Conservation (phyloP, 2,888 invertebrate species). For the Polydrusus cervinus region DNA sequence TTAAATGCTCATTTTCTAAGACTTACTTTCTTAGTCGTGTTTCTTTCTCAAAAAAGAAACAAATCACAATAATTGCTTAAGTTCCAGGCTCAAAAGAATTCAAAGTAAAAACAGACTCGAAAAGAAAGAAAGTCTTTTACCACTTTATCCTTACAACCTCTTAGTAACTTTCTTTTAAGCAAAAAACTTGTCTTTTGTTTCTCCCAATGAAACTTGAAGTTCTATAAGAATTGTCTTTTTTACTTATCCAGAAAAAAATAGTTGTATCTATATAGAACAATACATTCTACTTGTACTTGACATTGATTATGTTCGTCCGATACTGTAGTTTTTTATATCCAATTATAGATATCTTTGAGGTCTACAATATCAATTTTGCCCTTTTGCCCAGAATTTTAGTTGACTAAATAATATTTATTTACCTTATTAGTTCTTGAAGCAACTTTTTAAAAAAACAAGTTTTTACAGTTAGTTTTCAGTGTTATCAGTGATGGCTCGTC, state of each 20-base stretch:
- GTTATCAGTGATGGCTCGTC: no score
- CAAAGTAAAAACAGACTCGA: conserved; percentile 9
- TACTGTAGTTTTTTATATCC: no score
- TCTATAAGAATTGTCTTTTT: background rate
- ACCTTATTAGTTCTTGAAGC: no score
- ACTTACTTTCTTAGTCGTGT: background rate
- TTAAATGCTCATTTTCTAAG: conserved; percentile 11
- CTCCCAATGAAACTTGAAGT: conserved; percentile 4
- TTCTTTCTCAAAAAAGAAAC: background rate
- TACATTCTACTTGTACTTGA: background rate
- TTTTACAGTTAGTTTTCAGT: no score
- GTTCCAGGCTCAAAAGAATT: conserved; percentile 13
- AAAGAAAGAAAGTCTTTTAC: conserved; percentile 19
- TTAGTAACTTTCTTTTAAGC: background rate
- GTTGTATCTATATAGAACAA: background rate
- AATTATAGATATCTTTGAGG: no score
- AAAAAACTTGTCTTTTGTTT: conserved; percentile 17
- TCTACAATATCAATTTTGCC: no score
- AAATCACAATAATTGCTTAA: conserved; percentile 23
- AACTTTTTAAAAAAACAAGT: no score
- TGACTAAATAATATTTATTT: no score
- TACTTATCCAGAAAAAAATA: background rate
- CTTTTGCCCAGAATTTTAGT: no score
- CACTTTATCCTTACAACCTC: conserved; percentile 20
- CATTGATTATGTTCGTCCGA: background rate